A percentile compares a stretch with the other conserved stretches of the same genome.
phyloP scores from a whole-genome alignment of 2,888 invertebrate genomes.

The Nasonovia ribisnigri region DNA sequence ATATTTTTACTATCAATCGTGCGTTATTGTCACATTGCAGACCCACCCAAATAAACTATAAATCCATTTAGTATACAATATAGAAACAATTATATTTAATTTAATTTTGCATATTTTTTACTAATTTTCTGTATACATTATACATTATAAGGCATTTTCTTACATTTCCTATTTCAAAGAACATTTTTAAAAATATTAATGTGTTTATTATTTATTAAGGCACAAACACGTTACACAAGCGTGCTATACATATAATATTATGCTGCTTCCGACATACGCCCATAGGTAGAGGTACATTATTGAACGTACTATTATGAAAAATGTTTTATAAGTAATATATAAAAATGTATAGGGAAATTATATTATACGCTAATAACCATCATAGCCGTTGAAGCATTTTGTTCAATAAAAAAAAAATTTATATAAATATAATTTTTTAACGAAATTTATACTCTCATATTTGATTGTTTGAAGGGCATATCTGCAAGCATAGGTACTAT shows the following conservation, averaged over 20 bases:
- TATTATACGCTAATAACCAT: no score
- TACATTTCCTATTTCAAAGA: background rate
- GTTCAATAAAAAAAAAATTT: no score
- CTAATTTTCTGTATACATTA: no score
- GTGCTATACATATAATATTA: background rate
- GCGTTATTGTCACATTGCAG: no score
- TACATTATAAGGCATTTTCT: background rate
- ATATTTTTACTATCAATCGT: no score
- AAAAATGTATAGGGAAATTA: no score
- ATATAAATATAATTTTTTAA: background rate
- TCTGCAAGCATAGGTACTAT: background rate
- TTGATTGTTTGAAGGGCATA: background rate
- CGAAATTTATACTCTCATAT: background rate
- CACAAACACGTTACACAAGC: background rate
- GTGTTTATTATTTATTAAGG: background rate
- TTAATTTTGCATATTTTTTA: no score
- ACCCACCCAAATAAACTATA: no score
- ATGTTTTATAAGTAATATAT: background rate
- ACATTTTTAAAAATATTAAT: no score
- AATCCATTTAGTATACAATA: no score
- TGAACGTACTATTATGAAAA: background rate
- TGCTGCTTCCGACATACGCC: background rate
- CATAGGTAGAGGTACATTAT: background rate
- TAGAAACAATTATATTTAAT: no score
- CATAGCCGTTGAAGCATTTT: no score